A percentile compares a stretch with the other conserved stretches of the same genome.
These are phyloP conservation scores for Rhinichthys klamathensis DNA, from an alignment of 2,113 vertebrate species.

Conservation along the genomic window DNA sequence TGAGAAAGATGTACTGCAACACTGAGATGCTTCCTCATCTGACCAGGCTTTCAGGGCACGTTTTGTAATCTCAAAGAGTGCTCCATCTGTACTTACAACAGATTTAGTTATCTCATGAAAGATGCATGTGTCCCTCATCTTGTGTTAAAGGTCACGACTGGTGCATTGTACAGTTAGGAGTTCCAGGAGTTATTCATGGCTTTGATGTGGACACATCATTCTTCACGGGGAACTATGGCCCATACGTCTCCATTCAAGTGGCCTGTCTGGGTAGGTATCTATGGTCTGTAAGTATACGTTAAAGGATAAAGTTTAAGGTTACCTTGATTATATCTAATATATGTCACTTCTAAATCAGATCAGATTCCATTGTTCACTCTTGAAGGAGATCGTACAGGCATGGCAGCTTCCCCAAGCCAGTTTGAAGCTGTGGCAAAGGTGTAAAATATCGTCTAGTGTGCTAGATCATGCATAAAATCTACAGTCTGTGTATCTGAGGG, in stretches of 20 bases:
- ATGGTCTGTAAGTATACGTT: not conserved
- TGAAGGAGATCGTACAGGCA: constrained; percentile 75
- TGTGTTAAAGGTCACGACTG: constrained; percentile 72
- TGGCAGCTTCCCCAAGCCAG: constrained; percentile 74
- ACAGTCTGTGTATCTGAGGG: not conserved
- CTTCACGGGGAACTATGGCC: constrained; percentile 77
- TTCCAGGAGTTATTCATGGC: constrained; percentile 69
- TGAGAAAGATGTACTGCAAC: constrained; percentile 38
- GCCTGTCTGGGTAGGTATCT: constrained; percentile 64
- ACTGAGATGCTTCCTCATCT: constrained; percentile 15
- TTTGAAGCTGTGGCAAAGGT: constrained; percentile 72
- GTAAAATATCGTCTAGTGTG: constrained; percentile 19
- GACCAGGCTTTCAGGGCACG: constrained; percentile 27
- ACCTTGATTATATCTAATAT: constrained; percentile 6
- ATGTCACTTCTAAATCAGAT: constrained; percentile 63
- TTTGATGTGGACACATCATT: constrained; percentile 79
- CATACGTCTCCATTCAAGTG: constrained; percentile 74
- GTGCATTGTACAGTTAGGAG: constrained; percentile 76
- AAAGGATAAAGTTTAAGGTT: not conserved
- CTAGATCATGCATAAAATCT: not conserved
- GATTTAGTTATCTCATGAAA: constrained; percentile 50
- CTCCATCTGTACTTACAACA: constrained; percentile 14
- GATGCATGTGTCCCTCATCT: constrained; percentile 25
- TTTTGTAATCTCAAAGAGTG: constrained; percentile 34
- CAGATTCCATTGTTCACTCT: constrained; percentile 50